These are phyloP conservation scores for Xiphias gladius DNA, from an alignment of 2,113 vertebrate species.

Conservation along the genomic window DNA sequence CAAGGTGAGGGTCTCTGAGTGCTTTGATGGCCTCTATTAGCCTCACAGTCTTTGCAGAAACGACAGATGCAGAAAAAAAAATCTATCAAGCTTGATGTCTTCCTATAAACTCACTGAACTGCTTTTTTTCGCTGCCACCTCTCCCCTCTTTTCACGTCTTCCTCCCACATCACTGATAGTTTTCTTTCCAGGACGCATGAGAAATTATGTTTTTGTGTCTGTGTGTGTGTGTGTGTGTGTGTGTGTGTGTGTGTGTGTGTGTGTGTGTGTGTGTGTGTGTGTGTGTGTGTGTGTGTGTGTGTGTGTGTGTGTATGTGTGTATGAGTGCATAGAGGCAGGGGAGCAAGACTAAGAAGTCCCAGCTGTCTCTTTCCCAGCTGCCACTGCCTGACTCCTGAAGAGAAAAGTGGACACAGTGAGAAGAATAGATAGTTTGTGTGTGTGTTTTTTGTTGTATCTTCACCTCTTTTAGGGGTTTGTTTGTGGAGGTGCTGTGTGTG, in stretches of 20 bases:
- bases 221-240: slow-evolving; percentile 21
- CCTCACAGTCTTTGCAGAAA: slow-evolving; percentile 13
- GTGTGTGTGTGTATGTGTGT: slow-evolving; percentile 1
- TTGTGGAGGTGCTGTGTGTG: background rate
- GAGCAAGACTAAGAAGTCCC: slow-evolving; percentile 52
- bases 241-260: slow-evolving; percentile 7
- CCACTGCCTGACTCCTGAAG: slow-evolving; percentile 23
- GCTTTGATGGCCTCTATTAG: slow-evolving; percentile 44
- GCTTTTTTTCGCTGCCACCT: slow-evolving; percentile 24
- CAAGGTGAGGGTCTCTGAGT: slow-evolving; percentile 30
- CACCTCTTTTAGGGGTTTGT: background rate
- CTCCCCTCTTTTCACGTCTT: slow-evolving; percentile 29
- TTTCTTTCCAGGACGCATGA: slow-evolving; percentile 39
- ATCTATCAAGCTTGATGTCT: slow-evolving; percentile 16
- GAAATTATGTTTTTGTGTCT: slow-evolving; percentile 48
- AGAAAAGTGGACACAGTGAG: slow-evolving; percentile 35
- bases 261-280: slow-evolving; percentile 23
- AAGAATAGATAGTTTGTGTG: slow-evolving; percentile 9
- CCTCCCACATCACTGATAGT: slow-evolving; percentile 48
- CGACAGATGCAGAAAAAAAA: slow-evolving; percentile 12
- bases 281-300: slow-evolving; percentile 14
- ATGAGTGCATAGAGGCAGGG: slow-evolving; percentile 1
- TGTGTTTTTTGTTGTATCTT: slow-evolving; percentile 17
- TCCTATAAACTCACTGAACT: slow-evolving; percentile 61
- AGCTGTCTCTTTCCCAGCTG: slow-evolving; percentile 64